phyloP scores from a whole-genome alignment of 2,113 vertebrate species.

The Zapus hudsonius region DNA sequence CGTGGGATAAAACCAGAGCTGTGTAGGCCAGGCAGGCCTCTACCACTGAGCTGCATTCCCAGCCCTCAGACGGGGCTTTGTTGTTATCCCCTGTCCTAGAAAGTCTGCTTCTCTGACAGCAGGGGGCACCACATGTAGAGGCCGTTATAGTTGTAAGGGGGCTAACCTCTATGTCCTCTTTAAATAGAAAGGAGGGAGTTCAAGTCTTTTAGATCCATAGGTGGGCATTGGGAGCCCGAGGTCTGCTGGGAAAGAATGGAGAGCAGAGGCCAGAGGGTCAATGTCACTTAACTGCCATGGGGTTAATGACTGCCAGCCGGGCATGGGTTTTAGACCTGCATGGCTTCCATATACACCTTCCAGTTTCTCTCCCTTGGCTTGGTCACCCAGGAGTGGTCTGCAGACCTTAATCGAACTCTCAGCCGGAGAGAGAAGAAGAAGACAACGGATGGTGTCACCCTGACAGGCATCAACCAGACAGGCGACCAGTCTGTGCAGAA shows the following conservation, averaged over 20 bases:
- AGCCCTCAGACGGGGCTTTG: background rate
- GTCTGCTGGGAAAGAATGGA: background rate
- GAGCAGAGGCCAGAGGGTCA: accelerated
- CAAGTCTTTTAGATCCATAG: background rate
- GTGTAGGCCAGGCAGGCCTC: background rate
- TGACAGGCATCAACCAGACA: slow-evolving; percentile 94
- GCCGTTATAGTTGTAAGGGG: background rate
- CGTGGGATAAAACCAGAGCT: background rate
- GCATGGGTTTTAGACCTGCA: accelerated
- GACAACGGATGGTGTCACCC: slow-evolving; percentile 92
- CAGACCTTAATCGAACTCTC: slow-evolving; percentile 95
- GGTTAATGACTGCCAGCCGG: background rate
- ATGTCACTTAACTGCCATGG: accelerated
- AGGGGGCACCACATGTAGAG: background rate
- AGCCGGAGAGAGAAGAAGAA: slow-evolving; percentile 96
- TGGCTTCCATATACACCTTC: background rate
- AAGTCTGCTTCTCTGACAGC: background rate
- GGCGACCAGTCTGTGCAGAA: slow-evolving; percentile 89
- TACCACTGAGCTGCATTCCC: background rate
- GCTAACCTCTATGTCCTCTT: background rate
- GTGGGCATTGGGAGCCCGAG: background rate
- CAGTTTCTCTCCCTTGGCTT: background rate
- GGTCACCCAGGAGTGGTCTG: slow-evolving; percentile 92
- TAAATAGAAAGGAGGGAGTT: background rate
- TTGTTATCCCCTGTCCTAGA: background rate